These are phyloP conservation scores for Zhuqinia jingwanae DNA, from an alignment of 2,888 invertebrate species.

Conservation along the genomic window DNA sequence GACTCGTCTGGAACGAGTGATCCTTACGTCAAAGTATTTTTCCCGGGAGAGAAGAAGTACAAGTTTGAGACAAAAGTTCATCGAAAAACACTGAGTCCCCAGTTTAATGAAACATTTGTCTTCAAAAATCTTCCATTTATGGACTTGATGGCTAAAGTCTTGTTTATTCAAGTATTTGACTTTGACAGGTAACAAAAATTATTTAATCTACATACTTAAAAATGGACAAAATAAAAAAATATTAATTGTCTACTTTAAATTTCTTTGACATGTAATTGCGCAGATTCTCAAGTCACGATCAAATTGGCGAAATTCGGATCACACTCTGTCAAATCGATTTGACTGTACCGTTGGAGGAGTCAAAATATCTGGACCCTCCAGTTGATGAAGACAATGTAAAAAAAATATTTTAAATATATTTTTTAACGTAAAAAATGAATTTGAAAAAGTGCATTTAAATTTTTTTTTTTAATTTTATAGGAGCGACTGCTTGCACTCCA, in stretches of 20 bases:
- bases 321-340: constrained; percentile 78
- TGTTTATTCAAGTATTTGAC: constrained; percentile 78
- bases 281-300: constrained; percentile 79
- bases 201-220: neutral
- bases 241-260: too few species aligned
- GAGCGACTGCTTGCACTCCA: constrained; percentile 75
- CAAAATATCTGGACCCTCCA: constrained; percentile 78
- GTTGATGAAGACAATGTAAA: constrained; percentile 77
- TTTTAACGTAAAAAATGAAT: too few species aligned
- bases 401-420: too few species aligned
- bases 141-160: constrained; percentile 78
- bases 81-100: constrained; percentile 77
- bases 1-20: constrained; percentile 78
- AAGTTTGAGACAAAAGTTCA: constrained; percentile 79
- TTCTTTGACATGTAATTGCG: too few species aligned
- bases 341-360: constrained; percentile 78
- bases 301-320: constrained; percentile 78
- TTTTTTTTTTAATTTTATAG: too few species aligned
- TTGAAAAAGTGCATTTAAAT: too few species aligned
- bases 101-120: constrained; percentile 77
- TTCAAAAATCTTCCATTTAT: constrained; percentile 78
- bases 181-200: constrained; percentile 77
- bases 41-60: constrained; percentile 78
- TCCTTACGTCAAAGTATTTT: constrained; percentile 78
- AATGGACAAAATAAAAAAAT: too few species aligned